phyloP scores from a whole-genome alignment of 2,113 vertebrate genomes.

The Strix uralensis region DNA sequence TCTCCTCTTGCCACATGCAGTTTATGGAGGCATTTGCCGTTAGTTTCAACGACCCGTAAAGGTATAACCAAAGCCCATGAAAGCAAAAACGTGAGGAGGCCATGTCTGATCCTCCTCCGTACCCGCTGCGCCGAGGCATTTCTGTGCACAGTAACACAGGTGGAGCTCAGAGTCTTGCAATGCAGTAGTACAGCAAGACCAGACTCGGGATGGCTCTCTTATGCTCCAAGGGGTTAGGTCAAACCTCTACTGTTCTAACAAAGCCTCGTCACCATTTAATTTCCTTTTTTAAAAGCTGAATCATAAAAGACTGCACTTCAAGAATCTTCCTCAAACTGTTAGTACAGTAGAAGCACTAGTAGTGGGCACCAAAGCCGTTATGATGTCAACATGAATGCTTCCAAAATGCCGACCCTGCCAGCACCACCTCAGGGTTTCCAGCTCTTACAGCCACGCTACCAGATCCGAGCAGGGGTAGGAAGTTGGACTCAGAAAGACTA shows the following conservation, averaged over 20 bases:
- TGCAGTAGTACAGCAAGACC: constrained; percentile 23
- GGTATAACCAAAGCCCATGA: constrained; percentile 6
- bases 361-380: constrained; percentile 79
- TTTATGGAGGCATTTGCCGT: neutral
- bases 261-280: constrained; percentile 47
- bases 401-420: neutral
- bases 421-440: neutral
- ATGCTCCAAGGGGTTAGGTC: constrained; percentile 10
- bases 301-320: neutral
- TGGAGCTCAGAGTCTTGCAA: neutral
- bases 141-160: neutral
- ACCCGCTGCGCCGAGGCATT: neutral
- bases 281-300: constrained; percentile 39
- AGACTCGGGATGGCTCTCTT: neutral
- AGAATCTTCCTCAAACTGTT: neutral
- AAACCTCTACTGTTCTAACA: constrained; percentile 12
- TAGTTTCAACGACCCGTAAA: neutral
- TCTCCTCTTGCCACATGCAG: constrained; percentile 69
- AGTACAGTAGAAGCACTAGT: constrained; percentile 62
- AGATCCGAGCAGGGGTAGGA: rapidly evolving
- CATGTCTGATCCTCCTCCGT: neutral
- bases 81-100: neutral
- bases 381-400: constrained; percentile 63
- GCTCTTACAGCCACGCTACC: neutral
- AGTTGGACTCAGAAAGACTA: neutral